These are phyloP conservation scores for Aspiorhynchus laticeps DNA, from an alignment of 2,113 vertebrate species.

Conservation along the genomic window DNA sequence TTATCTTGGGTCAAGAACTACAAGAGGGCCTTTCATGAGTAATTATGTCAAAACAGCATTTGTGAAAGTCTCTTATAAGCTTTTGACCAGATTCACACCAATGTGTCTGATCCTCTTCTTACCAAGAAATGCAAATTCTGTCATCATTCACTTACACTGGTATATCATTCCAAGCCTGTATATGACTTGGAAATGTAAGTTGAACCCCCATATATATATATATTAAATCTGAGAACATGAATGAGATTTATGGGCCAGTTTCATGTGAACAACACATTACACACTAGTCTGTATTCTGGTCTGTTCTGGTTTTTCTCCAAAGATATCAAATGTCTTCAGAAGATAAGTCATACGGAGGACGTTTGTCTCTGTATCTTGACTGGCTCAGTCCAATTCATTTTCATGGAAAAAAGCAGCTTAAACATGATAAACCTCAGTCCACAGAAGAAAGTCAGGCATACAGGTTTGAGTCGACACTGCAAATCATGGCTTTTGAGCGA, in stretches of 20 bases:
- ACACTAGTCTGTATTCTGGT: neutral
- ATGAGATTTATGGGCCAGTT: neutral
- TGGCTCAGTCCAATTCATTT: neutral
- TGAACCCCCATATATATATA: too few relatives aligned
- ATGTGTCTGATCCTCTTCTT: neutral
- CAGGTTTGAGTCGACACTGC: neutral
- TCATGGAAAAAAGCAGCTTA: neutral
- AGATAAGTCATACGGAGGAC: neutral
- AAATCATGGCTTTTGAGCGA: neutral
- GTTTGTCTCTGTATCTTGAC: too few relatives aligned
- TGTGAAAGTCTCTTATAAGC: constrained; percentile 25
- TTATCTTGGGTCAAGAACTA: neutral
- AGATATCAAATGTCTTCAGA: neutral
- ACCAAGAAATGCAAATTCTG: neutral
- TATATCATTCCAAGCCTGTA: neutral
- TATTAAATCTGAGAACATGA: neutral
- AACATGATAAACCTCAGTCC: neutral
- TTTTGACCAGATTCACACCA: neutral
- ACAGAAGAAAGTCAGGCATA: neutral
- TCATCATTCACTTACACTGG: neutral
- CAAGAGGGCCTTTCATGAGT: neutral
- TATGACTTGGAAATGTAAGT: neutral
- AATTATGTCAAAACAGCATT: constrained; percentile 51
- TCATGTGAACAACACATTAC: too few relatives aligned
- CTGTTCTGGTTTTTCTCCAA: neutral